Evolutionary conservation across 2,113 vertebrate species (phyloP), one percentile per base, ranked within the genome.

Genomic region (Asarcornis scutulata): DNA sequence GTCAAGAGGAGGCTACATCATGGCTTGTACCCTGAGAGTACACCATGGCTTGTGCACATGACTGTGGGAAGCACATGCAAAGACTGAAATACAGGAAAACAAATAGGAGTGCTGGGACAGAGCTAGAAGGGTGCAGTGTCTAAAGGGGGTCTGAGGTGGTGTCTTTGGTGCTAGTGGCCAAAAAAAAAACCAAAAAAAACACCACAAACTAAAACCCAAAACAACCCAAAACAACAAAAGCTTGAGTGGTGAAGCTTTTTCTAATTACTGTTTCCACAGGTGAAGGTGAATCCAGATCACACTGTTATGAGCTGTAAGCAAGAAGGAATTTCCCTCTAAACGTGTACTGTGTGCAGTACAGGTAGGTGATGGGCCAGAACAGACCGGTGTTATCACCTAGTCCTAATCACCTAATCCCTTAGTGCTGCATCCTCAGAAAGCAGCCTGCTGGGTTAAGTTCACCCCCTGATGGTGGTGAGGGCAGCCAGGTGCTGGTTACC

Each of bases 401-500:
- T 8, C 29, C 17, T 40, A 40, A 40, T 40, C 40, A 40, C 40
- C 40, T 40, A 40, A 11, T 7, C 78, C 67, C 27, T 7, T 3
- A 26, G 36, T 7, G 3, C 6, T 22, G 16, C 22, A 22, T 8
- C 48, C 72, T 27, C 26, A 26, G 22, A 18, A 40, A 31, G 27
- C 13, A 36, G 25, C 18, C 46, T 62, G 56, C 64, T 67, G 31
- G 15, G 32, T 34, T 60, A n/a, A 16, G 32, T 27, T 34, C 26
- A 6, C 8, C 9, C 55, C 48, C 64, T 0, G 66, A 2, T 2
- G 0, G 1, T 1, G 5, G 13, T 2, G 6, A 50, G 38, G n/a
- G 52, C 69, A 34, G n/a, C 27, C 2, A 55, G 4, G 75, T 5
- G 44, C 38, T 1, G 52, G 62, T 64, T 60, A 99, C 99, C 99